Conservation (phyloP, 2,113 vertebrate species). For the Nyctibius bracteatus region DNA sequence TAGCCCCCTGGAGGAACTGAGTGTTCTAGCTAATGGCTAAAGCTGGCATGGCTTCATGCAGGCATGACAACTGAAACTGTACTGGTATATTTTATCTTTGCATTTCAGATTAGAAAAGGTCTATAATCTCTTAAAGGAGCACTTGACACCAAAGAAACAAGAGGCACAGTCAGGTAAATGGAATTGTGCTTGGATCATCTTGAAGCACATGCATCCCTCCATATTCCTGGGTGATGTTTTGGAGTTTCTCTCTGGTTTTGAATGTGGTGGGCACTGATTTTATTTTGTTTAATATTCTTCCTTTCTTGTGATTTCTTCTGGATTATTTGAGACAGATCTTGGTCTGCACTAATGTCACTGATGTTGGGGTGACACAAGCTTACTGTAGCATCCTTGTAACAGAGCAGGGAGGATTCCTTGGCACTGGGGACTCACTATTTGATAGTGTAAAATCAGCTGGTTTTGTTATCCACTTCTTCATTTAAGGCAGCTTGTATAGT, state of each 20-base stretch:
- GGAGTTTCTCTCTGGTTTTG: not conserved
- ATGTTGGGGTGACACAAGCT: not conserved
- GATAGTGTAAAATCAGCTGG: not conserved
- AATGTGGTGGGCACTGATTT: not conserved
- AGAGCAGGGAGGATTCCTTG: not conserved
- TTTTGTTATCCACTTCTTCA: not conserved
- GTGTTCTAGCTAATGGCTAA: not conserved
- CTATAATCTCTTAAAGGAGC: conserved; percentile 91
- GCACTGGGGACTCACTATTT: not conserved
- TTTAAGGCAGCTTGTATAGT: not conserved
- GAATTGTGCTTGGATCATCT: not conserved
- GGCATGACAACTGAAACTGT: not conserved
- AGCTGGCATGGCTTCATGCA: not conserved
- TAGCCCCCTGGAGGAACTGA: not conserved
- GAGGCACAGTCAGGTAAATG: conserved; percentile 79
- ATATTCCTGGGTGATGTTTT: not conserved
- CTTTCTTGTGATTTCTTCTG: not conserved
- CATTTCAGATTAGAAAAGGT: conserved; percentile 91
- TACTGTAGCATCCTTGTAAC: not conserved
- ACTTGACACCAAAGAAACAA: conserved; percentile 84
- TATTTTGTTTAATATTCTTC: not conserved
- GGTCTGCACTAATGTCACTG: not conserved
- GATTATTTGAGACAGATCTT: not conserved
- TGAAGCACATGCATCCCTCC: not conserved
- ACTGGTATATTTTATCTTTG: not conserved